phyloP scores from a whole-genome alignment of 2,113 vertebrate genomes.

The Hippolais icterina region DNA sequence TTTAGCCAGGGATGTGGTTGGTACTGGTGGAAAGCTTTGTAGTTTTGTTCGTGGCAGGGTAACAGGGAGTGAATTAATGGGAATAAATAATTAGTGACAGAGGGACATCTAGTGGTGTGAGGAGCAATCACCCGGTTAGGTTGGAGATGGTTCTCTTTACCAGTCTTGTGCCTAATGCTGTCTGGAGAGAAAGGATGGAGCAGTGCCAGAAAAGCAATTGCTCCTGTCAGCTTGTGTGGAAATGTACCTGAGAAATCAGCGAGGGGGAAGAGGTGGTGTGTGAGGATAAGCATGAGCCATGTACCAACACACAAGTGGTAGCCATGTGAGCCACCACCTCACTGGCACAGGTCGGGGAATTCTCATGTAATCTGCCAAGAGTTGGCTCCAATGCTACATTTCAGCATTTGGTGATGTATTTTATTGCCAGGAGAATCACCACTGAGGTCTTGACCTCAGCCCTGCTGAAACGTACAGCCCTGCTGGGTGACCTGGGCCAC shows the following conservation, averaged over 20 bases:
- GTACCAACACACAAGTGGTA: background rate
- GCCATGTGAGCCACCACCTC: background rate
- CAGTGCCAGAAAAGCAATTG: background rate
- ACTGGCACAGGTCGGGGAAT: rapidly evolving
- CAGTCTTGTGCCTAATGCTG: background rate
- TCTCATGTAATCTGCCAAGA: background rate
- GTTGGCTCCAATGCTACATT: background rate
- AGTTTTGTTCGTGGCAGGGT: background rate
- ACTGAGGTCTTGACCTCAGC: background rate
- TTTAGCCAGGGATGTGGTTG: background rate
- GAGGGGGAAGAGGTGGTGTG: background rate
- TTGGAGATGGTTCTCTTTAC: background rate
- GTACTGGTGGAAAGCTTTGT: background rate
- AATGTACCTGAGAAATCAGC: background rate
- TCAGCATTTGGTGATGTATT: background rate
- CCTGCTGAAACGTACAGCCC: background rate
- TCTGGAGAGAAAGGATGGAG: background rate
- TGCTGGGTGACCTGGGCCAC: rapidly evolving
- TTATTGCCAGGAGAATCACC: background rate
- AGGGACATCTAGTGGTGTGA: slow-evolving; percentile 42
- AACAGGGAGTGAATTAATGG: background rate
- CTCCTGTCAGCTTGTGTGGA: background rate
- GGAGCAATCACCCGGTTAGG: rapidly evolving
- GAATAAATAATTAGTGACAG: background rate
- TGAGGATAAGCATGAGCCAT: background rate